A percentile compares a stretch with the other conserved stretches of the same genome.
Evolutionary conservation across 2,113 vertebrate species (phyloP).

Genomic region (Zeus faber): DNA sequence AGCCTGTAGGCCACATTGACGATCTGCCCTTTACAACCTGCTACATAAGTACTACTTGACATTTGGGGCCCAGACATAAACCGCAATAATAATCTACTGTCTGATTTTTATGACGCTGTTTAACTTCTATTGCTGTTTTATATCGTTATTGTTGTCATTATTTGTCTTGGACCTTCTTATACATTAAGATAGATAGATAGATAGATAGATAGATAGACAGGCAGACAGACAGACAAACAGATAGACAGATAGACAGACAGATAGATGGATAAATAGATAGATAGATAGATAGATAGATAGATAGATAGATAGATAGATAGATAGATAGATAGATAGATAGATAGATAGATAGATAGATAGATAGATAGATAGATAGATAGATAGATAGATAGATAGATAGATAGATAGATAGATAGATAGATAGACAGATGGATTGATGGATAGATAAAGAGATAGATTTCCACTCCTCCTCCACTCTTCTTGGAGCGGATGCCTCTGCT

Average conservation of each 20-base stretch:
- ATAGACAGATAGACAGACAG: neutral
- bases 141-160: no score
- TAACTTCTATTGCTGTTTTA: neutral
- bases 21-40: constrained; percentile 26
- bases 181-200: no score
- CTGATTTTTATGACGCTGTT: neutral
- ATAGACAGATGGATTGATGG: neutral
- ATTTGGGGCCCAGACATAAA: constrained; percentile 13
- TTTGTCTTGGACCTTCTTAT: no score
- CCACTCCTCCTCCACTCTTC: constrained; percentile 4
- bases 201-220: neutral
- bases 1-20: constrained; percentile 15
- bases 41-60: neutral
- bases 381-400: neutral
- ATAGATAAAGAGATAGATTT: neutral
- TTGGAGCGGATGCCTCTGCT: constrained; percentile 15
- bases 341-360: no score
- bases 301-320: constrained; percentile 9
- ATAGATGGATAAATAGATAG: neutral
- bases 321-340: neutral
- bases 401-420: neutral
- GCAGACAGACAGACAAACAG: neutral
- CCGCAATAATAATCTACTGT: constrained; percentile 2
- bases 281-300: constrained; percentile 1
- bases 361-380: neutral